A percentile compares a stretch with the other conserved stretches of the same genome.
These are phyloP conservation scores for Ictalurus furcatus DNA, from an alignment of 2,113 vertebrate genomes.

Conservation along the genomic window DNA sequence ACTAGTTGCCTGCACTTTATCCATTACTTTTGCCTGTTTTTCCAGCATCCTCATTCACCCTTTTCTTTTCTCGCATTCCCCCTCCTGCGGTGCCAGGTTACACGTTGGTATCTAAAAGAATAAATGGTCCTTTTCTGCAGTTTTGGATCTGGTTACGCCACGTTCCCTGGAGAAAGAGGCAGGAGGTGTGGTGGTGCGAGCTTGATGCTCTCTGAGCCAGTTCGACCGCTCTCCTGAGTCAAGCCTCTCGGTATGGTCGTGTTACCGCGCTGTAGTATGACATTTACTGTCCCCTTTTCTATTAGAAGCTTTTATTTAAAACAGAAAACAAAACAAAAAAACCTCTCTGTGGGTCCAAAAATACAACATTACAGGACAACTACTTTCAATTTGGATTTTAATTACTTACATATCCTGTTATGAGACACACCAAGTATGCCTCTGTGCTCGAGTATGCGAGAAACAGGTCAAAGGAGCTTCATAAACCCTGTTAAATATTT, in stretches of 20 bases:
- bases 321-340: not conserved
- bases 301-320: slow-evolving; percentile 48
- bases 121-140: slow-evolving; percentile 76
- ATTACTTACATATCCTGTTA: not conserved
- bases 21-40: slow-evolving; percentile 48
- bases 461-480: slow-evolving; percentile 30
- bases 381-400: not conserved
- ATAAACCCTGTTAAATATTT: slow-evolving; percentile 65
- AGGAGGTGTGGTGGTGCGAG: slow-evolving; percentile 60
- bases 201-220: slow-evolving; percentile 64
- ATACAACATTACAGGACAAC: not conserved
- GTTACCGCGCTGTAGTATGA: slow-evolving; percentile 56
- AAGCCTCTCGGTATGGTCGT: slow-evolving; percentile 49
- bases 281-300: slow-evolving; percentile 60
- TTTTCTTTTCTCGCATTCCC: slow-evolving; percentile 59
- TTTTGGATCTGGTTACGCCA: slow-evolving; percentile 68
- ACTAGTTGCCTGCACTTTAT: slow-evolving; percentile 24
- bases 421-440: slow-evolving; percentile 16
- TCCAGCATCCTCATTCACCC: slow-evolving; percentile 59
- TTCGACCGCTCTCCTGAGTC: slow-evolving; percentile 66
- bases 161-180: slow-evolving; percentile 65
- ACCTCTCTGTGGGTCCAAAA: slow-evolving; percentile 30
- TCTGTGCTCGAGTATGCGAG: slow-evolving; percentile 13
- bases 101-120: slow-evolving; percentile 76
- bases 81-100: slow-evolving; percentile 69